Base-by-base conservation (phyloP, 2,797 vertebrate species). In the Sebastes umbrosus region DNA sequence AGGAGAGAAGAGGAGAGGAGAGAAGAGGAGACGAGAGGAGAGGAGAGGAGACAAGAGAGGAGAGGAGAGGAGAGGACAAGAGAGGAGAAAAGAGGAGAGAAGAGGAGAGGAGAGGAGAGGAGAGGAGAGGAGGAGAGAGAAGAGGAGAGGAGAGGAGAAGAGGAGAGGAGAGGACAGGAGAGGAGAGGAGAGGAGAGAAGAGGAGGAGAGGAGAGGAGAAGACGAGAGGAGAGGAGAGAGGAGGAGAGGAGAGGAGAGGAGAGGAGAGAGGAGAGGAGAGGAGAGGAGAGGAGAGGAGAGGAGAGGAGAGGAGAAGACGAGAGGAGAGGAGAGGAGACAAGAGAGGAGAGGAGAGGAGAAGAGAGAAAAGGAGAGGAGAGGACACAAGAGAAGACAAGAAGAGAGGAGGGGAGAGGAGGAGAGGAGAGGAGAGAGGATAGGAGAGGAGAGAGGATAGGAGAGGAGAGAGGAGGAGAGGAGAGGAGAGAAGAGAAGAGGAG, bases 271-370 rank as follows among this genome's bases (percentile, higher is more conserved):
- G 72, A 31, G 73, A 68, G 6, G 25, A 24, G 84, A 82, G 90
- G 1, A 8, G 2, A 0, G 0, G 29, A 6, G 1, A 2, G 11
- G 1, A 58, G 1, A 2, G 8, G 7, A 2, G 8, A 1, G 2
- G 73, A 6, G 11, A 13, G 80, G 12, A 1, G 1, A 13, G 8
- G 25, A 3, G 3, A 25, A n/a, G n/a, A n/a, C n/a, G n/a, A 8
- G 5, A 1, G 36, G 12, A 39, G 4, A 25, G 29, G 0, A 2
- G 29, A 31, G 29, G 6, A 6, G 29, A 8, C 2, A 8, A 6
- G 6, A 6, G 31, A 8, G 1, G 31, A 32, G 1, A 32, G 8
- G 31, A 32, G 1, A 32, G 31, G 2, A 8, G 8, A 8, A 1
- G 3, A 3, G 55, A 3, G 60, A 1, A 36, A 10, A 6, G 32